Percentiles rank a stretch among this genome's conserved stretches.
These are phyloP conservation scores for Acrocephalus kingi DNA, from an alignment of 2,113 vertebrate genomes.

Conservation along the genomic window DNA sequence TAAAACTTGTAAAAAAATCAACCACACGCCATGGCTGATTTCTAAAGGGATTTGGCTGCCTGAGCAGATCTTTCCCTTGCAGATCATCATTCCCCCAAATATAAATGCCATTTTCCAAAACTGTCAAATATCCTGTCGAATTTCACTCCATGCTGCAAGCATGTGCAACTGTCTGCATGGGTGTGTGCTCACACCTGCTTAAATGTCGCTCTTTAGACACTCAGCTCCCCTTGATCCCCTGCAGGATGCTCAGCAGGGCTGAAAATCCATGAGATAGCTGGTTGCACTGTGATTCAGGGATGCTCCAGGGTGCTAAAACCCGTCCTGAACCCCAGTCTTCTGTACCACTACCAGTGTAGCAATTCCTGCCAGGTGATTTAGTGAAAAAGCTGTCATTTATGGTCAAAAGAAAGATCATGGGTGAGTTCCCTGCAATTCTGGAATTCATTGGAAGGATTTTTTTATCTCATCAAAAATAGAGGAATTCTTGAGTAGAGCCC, in stretches of 20 bases:
- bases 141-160: neutral
- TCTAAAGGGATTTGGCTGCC: neutral
- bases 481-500: neutral
- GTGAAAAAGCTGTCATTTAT: neutral
- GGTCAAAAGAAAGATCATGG: neutral
- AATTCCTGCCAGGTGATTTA: neutral
- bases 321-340: neutral
- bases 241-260: neutral
- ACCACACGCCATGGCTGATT: accelerated
- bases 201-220: neutral
- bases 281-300: neutral
- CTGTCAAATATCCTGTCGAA: neutral
- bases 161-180: neutral
- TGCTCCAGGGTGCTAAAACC: neutral
- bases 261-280: neutral
- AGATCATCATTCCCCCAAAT: neutral
- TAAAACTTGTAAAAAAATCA: neutral
- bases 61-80: neutral
- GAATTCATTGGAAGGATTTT: neutral
- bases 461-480: neutral
- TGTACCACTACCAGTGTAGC: too few relatives aligned
- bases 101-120: neutral
- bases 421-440: neutral
- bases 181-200: neutral
- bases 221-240: neutral